phyloP scores from a whole-genome alignment of 2,113 vertebrate species.

The Misgurnus mizolepis region DNA sequence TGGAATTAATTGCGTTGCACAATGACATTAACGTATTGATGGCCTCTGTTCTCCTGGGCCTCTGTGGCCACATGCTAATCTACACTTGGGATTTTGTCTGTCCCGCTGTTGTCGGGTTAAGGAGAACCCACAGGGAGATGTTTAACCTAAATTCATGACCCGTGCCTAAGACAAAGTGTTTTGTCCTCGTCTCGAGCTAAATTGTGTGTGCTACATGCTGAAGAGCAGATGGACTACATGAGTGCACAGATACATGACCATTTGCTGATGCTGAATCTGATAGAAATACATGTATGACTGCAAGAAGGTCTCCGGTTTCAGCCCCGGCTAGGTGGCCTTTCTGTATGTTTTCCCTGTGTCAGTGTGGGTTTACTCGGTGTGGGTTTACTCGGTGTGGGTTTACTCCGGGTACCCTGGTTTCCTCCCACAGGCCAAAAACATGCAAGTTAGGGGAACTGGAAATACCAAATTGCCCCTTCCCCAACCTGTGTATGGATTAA shows the following conservation, averaged over 20 bases:
- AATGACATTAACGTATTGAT: constrained; percentile 50
- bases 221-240: background rate
- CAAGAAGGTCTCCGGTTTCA: background rate
- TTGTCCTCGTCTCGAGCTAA: background rate
- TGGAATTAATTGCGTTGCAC: constrained; percentile 62
- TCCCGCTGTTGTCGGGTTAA: background rate
- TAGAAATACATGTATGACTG: background rate
- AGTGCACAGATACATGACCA: background rate
- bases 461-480: too few relatives aligned
- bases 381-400: too few relatives aligned
- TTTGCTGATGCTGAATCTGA: background rate
- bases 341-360: too few relatives aligned
- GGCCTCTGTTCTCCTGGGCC: constrained; percentile 3
- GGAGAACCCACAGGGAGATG: background rate
- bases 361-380: too few relatives aligned
- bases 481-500: too few relatives aligned
- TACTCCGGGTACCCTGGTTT: too few relatives aligned
- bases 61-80: background rate
- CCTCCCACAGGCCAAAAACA: too few relatives aligned
- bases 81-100: background rate
- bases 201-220: background rate
- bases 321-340: too few relatives aligned
- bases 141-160: background rate
- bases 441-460: too few relatives aligned
- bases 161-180: background rate